phyloP scores from a whole-genome alignment of 1,140 invertebrate genomes.

The Frieseomelitta varia region DNA sequence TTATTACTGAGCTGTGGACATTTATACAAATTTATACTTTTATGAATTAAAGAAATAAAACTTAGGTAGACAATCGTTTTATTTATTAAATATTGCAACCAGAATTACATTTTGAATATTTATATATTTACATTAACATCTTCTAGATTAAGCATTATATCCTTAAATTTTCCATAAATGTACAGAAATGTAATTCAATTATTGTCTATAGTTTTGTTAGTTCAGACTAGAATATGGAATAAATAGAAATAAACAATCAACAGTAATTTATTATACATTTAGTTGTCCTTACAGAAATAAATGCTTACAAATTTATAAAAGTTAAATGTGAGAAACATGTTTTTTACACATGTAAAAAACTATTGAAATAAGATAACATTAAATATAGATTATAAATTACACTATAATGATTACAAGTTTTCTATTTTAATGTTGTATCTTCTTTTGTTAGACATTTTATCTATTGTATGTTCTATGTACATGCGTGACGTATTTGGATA shows the following conservation, averaged over 20 bases:
- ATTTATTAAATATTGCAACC: neutral
- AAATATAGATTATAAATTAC: neutral
- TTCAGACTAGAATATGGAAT: neutral
- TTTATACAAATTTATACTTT: neutral
- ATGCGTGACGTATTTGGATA: constrained; percentile 50
- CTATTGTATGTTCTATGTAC: constrained; percentile 17
- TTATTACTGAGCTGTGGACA: neutral
- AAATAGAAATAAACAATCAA: neutral
- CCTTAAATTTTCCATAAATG: neutral
- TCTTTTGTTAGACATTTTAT: neutral
- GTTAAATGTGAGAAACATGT: neutral
- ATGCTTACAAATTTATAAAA: neutral
- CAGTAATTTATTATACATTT: neutral
- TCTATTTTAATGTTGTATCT: constrained; percentile 18
- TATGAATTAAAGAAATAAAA: neutral
- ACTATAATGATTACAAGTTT: neutral
- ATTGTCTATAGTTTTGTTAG: neutral
- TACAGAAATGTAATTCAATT: neutral
- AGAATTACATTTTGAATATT: neutral
- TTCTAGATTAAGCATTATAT: neutral
- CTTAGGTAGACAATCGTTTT: neutral
- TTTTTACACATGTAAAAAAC: neutral
- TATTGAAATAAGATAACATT: neutral
- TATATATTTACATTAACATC: neutral
- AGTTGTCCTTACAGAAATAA: neutral